These are phyloP conservation scores for Novumbra hubbsi DNA, from an alignment of 2,797 vertebrate genomes.

Conservation along the genomic window DNA sequence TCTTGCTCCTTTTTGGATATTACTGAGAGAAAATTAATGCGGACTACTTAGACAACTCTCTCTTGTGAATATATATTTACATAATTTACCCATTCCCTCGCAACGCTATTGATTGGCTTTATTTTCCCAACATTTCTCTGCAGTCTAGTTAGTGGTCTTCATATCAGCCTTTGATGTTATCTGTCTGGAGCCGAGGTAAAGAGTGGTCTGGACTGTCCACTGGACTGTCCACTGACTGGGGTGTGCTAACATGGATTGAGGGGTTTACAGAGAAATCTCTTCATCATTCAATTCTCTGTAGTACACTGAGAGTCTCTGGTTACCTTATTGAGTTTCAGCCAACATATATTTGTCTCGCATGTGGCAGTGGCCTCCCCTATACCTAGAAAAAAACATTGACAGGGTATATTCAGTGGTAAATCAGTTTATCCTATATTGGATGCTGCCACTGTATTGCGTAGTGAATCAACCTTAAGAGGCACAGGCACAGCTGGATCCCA, in stretches of 20 bases:
- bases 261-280: constrained; percentile 39
- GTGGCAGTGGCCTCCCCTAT: not conserved
- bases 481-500: constrained; percentile 15
- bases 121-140: constrained; percentile 76
- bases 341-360: not conserved
- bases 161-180: constrained; percentile 61
- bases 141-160: constrained; percentile 59
- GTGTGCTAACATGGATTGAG: constrained; percentile 29
- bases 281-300: constrained; percentile 17
- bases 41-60: constrained; percentile 3
- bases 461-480: not conserved
- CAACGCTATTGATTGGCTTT: constrained; percentile 78
- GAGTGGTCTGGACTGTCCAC: constrained; percentile 6
- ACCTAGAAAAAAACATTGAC: not conserved
- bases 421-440: not conserved
- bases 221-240: constrained; percentile 36
- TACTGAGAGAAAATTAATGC: constrained; percentile 15
- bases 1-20: constrained; percentile 24
- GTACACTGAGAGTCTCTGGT: constrained; percentile 10
- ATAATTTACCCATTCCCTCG: constrained; percentile 64
- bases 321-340: not conserved
- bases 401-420: not conserved
- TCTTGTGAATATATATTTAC: constrained; percentile 40
- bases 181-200: constrained; percentile 36
- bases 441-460: not conserved